phyloP scores from a whole-genome alignment of 2,888 invertebrate genomes.

The Ypsolopha sequella region DNA sequence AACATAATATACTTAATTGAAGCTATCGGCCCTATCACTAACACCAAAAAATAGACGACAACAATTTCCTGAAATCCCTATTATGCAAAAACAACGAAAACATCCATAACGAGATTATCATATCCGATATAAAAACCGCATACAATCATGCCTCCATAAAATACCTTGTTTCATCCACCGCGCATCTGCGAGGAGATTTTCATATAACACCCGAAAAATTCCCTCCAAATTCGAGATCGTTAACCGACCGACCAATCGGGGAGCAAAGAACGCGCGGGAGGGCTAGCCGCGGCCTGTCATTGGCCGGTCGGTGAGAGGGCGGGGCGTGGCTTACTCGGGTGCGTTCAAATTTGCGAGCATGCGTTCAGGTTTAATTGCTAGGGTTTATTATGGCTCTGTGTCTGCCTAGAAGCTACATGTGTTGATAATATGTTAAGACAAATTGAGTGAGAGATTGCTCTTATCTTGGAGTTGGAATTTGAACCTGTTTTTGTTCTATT shows the following conservation, averaged over 20 bases:
- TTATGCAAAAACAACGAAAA: constrained; percentile 51
- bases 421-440: constrained; percentile 9
- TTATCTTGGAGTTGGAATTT: not conserved
- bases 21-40: not conserved
- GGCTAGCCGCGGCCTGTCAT: constrained; percentile 43
- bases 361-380: constrained; percentile 35
- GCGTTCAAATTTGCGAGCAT: constrained; percentile 35
- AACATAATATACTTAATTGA: not conserved
- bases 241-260: constrained; percentile 42
- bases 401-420: constrained; percentile 5
- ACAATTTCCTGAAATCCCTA: constrained; percentile 25
- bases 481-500: not conserved
- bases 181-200: constrained; percentile 28
- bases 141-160: constrained; percentile 45
- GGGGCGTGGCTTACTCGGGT: constrained; percentile 38
- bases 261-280: constrained; percentile 35
- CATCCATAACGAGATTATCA: constrained; percentile 60
- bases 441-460: not conserved
- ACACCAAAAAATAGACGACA: constrained; percentile 13
- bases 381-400: constrained; percentile 19
- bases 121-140: constrained; percentile 42
- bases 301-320: constrained; percentile 33
- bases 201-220: constrained; percentile 43
- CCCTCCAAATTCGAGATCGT: constrained; percentile 57
- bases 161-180: constrained; percentile 32